These are phyloP conservation scores for Gobionotothen gibberifrons DNA, from an alignment of 2,797 vertebrate species.

Conservation along the genomic window DNA sequence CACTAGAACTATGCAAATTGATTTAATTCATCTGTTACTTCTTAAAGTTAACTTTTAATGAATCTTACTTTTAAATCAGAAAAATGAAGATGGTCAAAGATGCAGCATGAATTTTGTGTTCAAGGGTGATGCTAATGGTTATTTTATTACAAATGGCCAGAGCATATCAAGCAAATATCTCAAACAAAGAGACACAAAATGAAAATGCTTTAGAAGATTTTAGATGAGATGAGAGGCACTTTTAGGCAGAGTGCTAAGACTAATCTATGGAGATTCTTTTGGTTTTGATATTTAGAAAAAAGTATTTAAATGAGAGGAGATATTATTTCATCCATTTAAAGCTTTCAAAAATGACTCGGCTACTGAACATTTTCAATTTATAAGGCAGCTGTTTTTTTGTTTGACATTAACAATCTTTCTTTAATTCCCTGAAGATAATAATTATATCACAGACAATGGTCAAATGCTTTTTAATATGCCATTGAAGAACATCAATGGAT, in stretches of 20 bases:
- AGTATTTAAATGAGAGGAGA: slow-evolving; percentile 3
- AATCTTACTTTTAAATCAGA: slow-evolving; percentile 30
- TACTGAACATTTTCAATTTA: neutral
- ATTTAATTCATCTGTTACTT: slow-evolving; percentile 22
- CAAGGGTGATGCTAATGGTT: neutral
- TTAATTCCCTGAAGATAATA: slow-evolving; percentile 1
- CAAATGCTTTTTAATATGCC: neutral
- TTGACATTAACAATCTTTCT: neutral
- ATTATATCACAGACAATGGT: slow-evolving; percentile 5
- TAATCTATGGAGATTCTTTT: slow-evolving; percentile 5
- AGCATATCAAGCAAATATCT: slow-evolving; percentile 17
- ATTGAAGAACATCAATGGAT: slow-evolving; percentile 6
- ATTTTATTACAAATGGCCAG: slow-evolving; percentile 15
- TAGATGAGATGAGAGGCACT: neutral
- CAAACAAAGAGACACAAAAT: slow-evolving; percentile 5
- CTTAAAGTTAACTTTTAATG: slow-evolving; percentile 17
- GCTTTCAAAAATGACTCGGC: neutral
- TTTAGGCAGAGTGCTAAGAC: neutral
- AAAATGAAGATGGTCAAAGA: slow-evolving; percentile 20
- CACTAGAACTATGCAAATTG: neutral
- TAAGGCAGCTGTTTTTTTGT: neutral
- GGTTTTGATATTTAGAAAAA: neutral
- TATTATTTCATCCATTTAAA: slow-evolving; percentile 2
- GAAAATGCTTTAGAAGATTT: neutral
- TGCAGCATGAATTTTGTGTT: slow-evolving; percentile 1